phyloP scores from a whole-genome alignment of 2,888 invertebrate species.

The Drosophila testacea region DNA sequence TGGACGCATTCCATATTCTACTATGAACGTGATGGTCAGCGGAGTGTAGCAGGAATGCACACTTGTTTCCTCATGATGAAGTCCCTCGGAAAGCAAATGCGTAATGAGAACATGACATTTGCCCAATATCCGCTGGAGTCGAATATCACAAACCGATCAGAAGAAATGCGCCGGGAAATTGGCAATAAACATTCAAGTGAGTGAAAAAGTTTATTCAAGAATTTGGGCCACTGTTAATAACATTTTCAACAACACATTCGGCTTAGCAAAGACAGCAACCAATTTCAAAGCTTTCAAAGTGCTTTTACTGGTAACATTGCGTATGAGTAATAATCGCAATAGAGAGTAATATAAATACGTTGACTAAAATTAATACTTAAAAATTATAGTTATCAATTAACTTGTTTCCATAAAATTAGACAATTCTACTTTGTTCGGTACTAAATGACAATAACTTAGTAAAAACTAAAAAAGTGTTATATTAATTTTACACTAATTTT shows the following conservation, averaged over 20 bases:
- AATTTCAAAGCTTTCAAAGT: slow-evolving; percentile 30
- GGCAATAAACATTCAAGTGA: slow-evolving; percentile 90
- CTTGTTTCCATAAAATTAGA: neutral
- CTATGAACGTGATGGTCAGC: slow-evolving; percentile 91
- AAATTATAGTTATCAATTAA: no score
- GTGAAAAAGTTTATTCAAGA: slow-evolving; percentile 77
- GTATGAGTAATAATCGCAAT: neutral
- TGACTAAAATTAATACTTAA: neutral
- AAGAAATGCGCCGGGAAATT: slow-evolving; percentile 88
- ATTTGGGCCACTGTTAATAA: slow-evolving; percentile 20
- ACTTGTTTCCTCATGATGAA: slow-evolving; percentile 92
- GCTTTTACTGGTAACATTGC: slow-evolving; percentile 4
- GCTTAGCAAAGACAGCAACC: slow-evolving; percentile 56
- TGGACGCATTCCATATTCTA: slow-evolving; percentile 91
- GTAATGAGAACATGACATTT: slow-evolving; percentile 83
- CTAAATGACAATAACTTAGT: neutral
- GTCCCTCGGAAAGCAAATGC: slow-evolving; percentile 88
- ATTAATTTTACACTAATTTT: neutral
- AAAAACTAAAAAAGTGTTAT: neutral
- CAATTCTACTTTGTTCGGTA: neutral
- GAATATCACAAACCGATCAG: slow-evolving; percentile 87
- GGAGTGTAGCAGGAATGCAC: slow-evolving; percentile 88
- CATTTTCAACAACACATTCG: slow-evolving; percentile 37
- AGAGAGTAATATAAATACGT: neutral
- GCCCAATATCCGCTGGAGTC: slow-evolving; percentile 82